phyloP scores from a whole-genome alignment of 2,797 vertebrate genomes.

The Echiichthys vipera region DNA sequence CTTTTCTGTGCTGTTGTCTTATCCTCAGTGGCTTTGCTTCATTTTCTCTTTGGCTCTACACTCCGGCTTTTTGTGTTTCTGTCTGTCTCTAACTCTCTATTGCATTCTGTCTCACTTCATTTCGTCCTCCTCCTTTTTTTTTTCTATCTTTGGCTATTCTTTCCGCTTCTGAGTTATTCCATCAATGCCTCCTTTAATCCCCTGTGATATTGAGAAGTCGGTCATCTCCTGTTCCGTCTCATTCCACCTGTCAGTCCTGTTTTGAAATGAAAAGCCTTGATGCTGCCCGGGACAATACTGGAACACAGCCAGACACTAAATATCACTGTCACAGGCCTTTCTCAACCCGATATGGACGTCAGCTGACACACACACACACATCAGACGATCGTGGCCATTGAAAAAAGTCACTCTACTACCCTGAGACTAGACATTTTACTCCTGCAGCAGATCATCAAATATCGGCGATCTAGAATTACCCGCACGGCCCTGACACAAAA shows the following conservation, averaged over 20 bases:
- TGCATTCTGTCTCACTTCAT: slow-evolving; percentile 15
- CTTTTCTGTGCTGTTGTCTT: slow-evolving; percentile 54
- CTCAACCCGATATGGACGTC: slow-evolving; percentile 67
- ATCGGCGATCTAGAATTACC: slow-evolving; percentile 78
- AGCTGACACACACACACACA: slow-evolving; percentile 54
- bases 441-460: slow-evolving; percentile 77
- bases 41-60: slow-evolving; percentile 33
- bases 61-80: slow-evolving; percentile 34
- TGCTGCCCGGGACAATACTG: slow-evolving; percentile 57
- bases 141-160: slow-evolving; percentile 62
- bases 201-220: slow-evolving; percentile 60
- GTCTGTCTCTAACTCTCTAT: slow-evolving; percentile 39
- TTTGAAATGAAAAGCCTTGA: slow-evolving; percentile 70
- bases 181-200: slow-evolving; percentile 74
- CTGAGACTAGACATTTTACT: slow-evolving; percentile 72
- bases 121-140: slow-evolving; percentile 11
- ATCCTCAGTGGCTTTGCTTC: slow-evolving; percentile 53
- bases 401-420: slow-evolving; percentile 56
- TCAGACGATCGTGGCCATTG: slow-evolving; percentile 42
- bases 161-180: slow-evolving; percentile 64
- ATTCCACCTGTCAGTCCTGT: slow-evolving; percentile 71
- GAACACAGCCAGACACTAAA: slow-evolving; percentile 67
- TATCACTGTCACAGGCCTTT: slow-evolving; percentile 58
- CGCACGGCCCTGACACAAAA: slow-evolving; percentile 77
- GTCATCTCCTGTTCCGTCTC: slow-evolving; percentile 71